Evolutionary conservation across 2,888 invertebrate genomes (phyloP), one percentile per base, ranked within the genome.

Genomic region (Sinhomidia bicolor): DNA sequence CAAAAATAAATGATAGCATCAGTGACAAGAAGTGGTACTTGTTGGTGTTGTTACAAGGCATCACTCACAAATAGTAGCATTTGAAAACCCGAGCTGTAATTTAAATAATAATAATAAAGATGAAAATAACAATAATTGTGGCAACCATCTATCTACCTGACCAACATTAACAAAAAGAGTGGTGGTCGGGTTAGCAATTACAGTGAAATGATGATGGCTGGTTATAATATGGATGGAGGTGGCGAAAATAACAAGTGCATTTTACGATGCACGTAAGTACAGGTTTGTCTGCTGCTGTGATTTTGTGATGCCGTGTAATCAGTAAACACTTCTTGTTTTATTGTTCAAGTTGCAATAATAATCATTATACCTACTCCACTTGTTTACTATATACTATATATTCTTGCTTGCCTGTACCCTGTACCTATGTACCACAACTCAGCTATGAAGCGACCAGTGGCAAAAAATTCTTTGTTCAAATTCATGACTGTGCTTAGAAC

Each of bases 401-500:
- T n/a, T 14, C 32, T 57, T 36, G n/a, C 17, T 78, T 78, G 76
- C 51, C 7, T 20, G 57, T 29, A 14, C n/a, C n/a, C n/a, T n/a
- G n/a, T n/a, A n/a, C n/a, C n/a, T n/a, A 65, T 7, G 6, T 20
- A n/a, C n/a, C n/a, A n/a, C n/a, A n/a, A n/a, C n/a, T n/a, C n/a
- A 97, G 97, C 97, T 0, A 97, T 98, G 93, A 95, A 97, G 5
- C 97, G 97, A 92, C 97, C 97, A 0, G 95, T 96, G 0, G 95
- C 96, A 0, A 96, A 96, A 93, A 97, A 97, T 0, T 97, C 97
- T 0, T 94, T 98, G 0, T 98, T 98, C 94, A 98, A 98, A 94
- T 98, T 98, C 94, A 98, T 98, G 97, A 98, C 97, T 0, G 98
- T 98, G 0, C 94, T 98, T 5, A 95, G 96, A 1, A 94, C 96